Conservation (phyloP, 2,113 vertebrate genomes). For the Prinia subflava region DNA sequence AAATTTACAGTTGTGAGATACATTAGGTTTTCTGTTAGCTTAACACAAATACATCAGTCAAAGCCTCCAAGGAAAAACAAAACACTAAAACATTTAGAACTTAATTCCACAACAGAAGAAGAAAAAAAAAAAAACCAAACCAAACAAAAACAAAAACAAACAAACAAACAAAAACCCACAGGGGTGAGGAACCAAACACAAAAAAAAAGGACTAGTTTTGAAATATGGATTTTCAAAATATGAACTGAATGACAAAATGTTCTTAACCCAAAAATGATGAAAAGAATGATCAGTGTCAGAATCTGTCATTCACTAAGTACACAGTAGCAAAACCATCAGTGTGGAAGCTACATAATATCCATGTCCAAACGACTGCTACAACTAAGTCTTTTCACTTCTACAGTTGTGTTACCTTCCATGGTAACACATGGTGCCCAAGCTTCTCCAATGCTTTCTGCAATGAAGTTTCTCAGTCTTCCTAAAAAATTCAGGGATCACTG, state of each 20-base stretch:
- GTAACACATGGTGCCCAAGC: background rate
- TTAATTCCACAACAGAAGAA: background rate
- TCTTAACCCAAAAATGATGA: background rate
- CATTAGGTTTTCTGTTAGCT: background rate
- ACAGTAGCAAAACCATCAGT: background rate
- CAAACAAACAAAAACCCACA: too few relatives aligned
- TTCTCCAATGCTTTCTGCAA: background rate
- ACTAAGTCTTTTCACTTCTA: background rate
- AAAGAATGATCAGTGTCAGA: background rate
- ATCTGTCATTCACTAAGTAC: background rate
- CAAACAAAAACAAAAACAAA: too few relatives aligned
- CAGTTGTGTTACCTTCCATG: accelerated
- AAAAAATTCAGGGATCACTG: background rate
- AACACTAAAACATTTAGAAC: background rate
- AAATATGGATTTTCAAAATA: background rate
- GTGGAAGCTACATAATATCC: background rate
- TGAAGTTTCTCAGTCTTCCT: background rate
- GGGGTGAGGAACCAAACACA: background rate
- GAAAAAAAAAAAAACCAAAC: background rate
- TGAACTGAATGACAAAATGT: background rate
- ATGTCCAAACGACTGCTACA: background rate
- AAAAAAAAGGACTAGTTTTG: background rate
- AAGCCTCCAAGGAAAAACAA: background rate
- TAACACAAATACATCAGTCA: background rate
- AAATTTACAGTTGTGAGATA: background rate